These are phyloP conservation scores for Zhuqinia jingwanae DNA, from an alignment of 2,888 invertebrate genomes.

Conservation along the genomic window DNA sequence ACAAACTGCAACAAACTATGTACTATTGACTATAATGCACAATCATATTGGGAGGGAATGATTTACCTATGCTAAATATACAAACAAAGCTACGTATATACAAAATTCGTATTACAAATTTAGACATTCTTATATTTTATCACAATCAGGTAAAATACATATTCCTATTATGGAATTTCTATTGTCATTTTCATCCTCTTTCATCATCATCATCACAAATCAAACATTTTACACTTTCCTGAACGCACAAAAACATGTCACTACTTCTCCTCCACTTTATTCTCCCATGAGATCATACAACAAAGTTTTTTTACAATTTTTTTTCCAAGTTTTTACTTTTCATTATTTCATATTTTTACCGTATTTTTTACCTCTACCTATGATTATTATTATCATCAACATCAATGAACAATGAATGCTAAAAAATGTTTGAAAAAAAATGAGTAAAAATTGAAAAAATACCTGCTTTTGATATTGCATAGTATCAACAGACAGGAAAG, in stretches of 20 bases:
- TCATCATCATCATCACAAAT: conserved; percentile 7
- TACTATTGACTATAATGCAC: no score
- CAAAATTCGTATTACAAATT: no score
- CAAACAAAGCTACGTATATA: no score
- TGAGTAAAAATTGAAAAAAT: conserved; percentile 26
- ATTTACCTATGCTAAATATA: no score
- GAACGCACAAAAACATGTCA: conserved; percentile 1
- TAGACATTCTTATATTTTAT: no score
- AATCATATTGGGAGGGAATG: no score
- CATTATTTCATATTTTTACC: conserved; percentile 20
- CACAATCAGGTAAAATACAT: not conserved
- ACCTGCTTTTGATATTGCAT: conserved; percentile 12
- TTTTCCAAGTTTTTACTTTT: not conserved
- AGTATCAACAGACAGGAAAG: not conserved
- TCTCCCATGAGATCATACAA: conserved; percentile 32
- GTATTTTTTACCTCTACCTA: conserved; percentile 37
- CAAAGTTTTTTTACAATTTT: not conserved
- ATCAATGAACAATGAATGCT: conserved; percentile 34
- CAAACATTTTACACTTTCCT: conserved; percentile 54
- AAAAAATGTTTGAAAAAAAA: not conserved
- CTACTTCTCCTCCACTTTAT: not conserved
- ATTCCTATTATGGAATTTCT: not conserved
- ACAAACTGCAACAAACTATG: no score
- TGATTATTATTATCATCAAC: not conserved
- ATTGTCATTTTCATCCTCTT: conserved; percentile 31